Conservation (phyloP, 2,888 invertebrate species). For the Acrocyrtus sp. region DNA sequence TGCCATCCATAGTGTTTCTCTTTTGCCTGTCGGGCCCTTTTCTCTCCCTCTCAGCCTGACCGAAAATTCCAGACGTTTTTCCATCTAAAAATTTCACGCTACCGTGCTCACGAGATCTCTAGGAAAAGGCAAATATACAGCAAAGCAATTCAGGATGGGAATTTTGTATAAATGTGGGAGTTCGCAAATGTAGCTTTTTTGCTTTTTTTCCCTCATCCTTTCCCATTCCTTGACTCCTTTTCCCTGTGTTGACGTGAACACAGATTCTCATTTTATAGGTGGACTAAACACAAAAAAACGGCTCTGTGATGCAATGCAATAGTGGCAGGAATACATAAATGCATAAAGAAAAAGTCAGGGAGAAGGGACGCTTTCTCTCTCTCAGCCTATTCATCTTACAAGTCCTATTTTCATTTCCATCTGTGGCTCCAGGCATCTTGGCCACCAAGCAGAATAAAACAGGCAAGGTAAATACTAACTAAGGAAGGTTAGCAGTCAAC, state of each 20-base stretch:
- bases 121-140: constrained; percentile 31
- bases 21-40: constrained; percentile 38
- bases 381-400: constrained; percentile 34
- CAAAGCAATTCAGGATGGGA: constrained; percentile 25
- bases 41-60: constrained; percentile 25
- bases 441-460: constrained; percentile 24
- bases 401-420: constrained; percentile 37
- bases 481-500: too few relatives aligned
- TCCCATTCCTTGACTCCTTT: constrained; percentile 5
- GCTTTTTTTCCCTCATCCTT: constrained; percentile 2
- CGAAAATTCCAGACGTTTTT: constrained; percentile 39
- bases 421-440: constrained; percentile 39
- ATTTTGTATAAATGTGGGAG: constrained; percentile 14
- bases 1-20: constrained; percentile 7
- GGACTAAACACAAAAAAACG: too few relatives aligned
- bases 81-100: constrained; percentile 48
- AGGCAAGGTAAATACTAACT: too few relatives aligned
- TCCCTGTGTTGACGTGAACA: too few relatives aligned
- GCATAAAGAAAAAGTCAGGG: too few relatives aligned
- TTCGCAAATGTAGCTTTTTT: constrained; percentile 6
- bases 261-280: too few relatives aligned
- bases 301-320: too few relatives aligned
- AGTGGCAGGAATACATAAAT: too few relatives aligned
- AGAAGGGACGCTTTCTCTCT: constrained; percentile 23
- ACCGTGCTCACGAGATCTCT: constrained; percentile 29